Base-by-base conservation (phyloP, 2,113 vertebrate species). In the Benitochromis conjunctus region DNA sequence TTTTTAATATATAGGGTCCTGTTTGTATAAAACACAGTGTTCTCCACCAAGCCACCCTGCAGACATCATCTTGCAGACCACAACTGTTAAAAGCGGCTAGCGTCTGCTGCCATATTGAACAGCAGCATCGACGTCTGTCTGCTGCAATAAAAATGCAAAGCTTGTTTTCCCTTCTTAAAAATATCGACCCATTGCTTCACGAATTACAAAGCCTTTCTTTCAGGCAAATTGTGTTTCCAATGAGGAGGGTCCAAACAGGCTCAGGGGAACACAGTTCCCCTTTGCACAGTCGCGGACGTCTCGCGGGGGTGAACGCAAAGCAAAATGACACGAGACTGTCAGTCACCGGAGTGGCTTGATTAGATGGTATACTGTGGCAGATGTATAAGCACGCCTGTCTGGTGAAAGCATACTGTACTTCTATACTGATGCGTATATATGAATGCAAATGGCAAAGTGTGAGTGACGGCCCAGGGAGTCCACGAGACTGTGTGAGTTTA, bases 281-380 rank as follows among this genome's bases (percentile, higher is more conserved):
- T 82, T 71, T 13, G 58, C 36, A 38, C 51, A 66, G 48, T 12
- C 36, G 31, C 41, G 43, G 19, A 46, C 9, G 19, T 41, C 82
- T 71, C 41, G 9, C 21, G 24, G 19, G 34, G 57, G 34, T 51
- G 60, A 87, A 81, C 34, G 7, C 48, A 51, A 88, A 18, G 53
- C 34, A 48, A 38, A 82, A 86, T 74, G 43, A 56, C 57, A 91
- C 85, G 43, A 60, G 51, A 48, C 57, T 81, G 88, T 83, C 83
- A 87, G 24, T 90, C 57, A 71, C 26, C 21, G 34, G 7, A 12
- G 19, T 46, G 29, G 81, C 58, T 88, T 86, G 79, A 90, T 94
- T 84, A 88, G 56, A 83, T 48, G 86, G 86, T 60, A 79, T 86
- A 57, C 41, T 85, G 51, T 76, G 11, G 21, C 51, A 56, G 58